phyloP scores from a whole-genome alignment of 2,113 vertebrate species.

The Argyrosomus japonicus region DNA sequence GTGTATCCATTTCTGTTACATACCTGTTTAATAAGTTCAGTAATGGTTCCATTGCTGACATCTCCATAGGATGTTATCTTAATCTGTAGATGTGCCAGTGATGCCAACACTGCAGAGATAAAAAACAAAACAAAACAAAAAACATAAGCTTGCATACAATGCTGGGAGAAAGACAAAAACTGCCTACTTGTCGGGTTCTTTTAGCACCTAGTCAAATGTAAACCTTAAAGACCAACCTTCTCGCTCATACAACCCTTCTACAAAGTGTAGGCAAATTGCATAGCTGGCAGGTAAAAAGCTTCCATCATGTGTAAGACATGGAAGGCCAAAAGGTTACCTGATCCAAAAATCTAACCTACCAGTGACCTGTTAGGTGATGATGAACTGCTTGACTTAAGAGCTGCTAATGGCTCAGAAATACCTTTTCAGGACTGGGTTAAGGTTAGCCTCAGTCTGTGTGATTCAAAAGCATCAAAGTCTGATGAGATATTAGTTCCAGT shows the following conservation, averaged over 20 bases:
- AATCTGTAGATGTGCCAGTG: conserved; percentile 27
- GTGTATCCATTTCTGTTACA: background rate
- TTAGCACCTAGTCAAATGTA: background rate
- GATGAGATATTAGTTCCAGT: conserved; percentile 5
- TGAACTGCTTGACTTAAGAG: conserved; percentile 15
- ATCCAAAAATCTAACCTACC: background rate
- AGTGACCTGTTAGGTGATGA: conserved; percentile 3
- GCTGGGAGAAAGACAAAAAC: background rate
- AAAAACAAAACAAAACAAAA: too few species aligned
- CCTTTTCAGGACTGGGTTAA: background rate
- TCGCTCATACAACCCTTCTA: too few species aligned
- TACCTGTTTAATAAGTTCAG: conserved; percentile 39
- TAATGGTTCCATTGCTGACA: conserved; percentile 35
- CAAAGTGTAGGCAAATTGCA: background rate
- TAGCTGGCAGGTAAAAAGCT: background rate
- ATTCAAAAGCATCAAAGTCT: background rate
- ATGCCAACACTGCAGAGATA: too few species aligned
- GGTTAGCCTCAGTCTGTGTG: conserved; percentile 19
- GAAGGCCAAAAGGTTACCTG: conserved; percentile 9
- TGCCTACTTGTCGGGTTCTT: background rate
- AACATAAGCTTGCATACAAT: too few species aligned
- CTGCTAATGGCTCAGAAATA: conserved; percentile 18
- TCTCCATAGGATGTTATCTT: conserved; percentile 16
- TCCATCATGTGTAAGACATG: conserved; percentile 1
- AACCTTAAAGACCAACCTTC: background rate